Base-by-base conservation (phyloP, 2,888 invertebrate species). In the Physocephala rufipes region DNA sequence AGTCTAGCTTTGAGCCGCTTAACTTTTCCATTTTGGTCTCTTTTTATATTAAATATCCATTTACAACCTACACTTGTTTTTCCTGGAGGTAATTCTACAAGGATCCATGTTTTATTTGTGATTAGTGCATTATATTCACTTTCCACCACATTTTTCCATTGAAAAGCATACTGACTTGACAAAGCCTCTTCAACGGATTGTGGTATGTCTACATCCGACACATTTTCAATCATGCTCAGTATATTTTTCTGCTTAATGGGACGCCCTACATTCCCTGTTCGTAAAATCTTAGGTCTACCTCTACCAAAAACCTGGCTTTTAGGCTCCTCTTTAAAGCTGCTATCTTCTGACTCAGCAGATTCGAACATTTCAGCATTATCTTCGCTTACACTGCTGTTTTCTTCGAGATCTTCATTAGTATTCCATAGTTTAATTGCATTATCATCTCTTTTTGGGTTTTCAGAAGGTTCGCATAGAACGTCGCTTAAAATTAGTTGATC, bases 121-220 rank as follows among this genome's bases (percentile, higher is more conserved):
- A 63, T 47, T 13, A 63, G 30, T 36, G 61, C 16, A 30, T 61
- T 36, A 30, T 30, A 36, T 36, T 61, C 61, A 36, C 30, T 36
- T 36, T 21, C 47, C 43, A 63, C 12, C 2, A 45, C 62, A 43
- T 43, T 2, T 43, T 43, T 62, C 62, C 62, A 36, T 21, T 62
- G n/a, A 19, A 55, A 21, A 15, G 61, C 67, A 9, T 74, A 43
- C 2, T 70, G n/a, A 28, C 73, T 67, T 5, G 59, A 67, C 26
- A 74, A 43, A 21, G 74, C 74, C 9, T 75, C 73, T 2, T 71
- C 59, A 45, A 69, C 64, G 7, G 67, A 70, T 67, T 47, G 26
- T 30, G 75, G 75, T 21, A 76, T 70, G 55, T 19, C 19, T 15
- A 71, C 62, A 43, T 70, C 72, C 43, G 64, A 19, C 1, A 5